Conservation (phyloP, 37 sponge, comb jelly and placozoan genomes). For the Halichondria panicea region DNA sequence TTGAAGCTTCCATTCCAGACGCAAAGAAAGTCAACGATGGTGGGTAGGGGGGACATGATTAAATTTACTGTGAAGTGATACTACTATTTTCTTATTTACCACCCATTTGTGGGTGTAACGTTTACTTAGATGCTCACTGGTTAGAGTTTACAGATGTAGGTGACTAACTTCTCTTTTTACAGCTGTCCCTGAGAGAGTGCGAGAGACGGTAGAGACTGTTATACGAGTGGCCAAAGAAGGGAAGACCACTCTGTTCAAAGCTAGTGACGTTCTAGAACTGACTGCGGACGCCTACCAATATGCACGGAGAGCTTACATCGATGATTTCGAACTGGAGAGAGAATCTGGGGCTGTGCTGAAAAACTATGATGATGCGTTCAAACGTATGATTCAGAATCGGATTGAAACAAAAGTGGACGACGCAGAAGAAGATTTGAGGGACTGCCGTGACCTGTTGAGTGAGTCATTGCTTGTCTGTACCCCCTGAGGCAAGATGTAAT, state of each 20-base stretch:
- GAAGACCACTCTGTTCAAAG: constrained; percentile 28
- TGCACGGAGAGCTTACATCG: constrained; percentile 18
- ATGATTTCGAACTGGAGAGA: constrained; percentile 20
- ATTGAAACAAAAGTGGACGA: constrained; percentile 12
- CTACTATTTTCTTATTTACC: background rate
- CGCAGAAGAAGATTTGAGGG: background rate
- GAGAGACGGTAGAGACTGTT: constrained; percentile 13
- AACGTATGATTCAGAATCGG: constrained; percentile 5
- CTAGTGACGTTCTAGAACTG: constrained; percentile 25
- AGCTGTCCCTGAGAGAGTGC: constrained; percentile 29
- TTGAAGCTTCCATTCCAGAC: constrained; percentile 1
- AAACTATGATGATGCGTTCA: constrained; percentile 21
- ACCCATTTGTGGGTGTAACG: background rate
- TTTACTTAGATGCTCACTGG: background rate
- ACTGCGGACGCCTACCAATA: constrained; percentile 23
- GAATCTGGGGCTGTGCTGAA: background rate
- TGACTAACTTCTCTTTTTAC: background rate
- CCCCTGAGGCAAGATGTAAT: too few relatives aligned
- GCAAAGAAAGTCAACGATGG: constrained; percentile 16
- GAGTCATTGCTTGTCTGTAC: too few relatives aligned
- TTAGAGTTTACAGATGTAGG: background rate
- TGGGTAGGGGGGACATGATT: background rate
- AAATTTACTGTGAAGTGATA: background rate
- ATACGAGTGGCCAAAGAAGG: constrained; percentile 31
- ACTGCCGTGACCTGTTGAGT: constrained; percentile 14